phyloP scores from a whole-genome alignment of 2,113 vertebrate species.

The Loxodonta africana region DNA sequence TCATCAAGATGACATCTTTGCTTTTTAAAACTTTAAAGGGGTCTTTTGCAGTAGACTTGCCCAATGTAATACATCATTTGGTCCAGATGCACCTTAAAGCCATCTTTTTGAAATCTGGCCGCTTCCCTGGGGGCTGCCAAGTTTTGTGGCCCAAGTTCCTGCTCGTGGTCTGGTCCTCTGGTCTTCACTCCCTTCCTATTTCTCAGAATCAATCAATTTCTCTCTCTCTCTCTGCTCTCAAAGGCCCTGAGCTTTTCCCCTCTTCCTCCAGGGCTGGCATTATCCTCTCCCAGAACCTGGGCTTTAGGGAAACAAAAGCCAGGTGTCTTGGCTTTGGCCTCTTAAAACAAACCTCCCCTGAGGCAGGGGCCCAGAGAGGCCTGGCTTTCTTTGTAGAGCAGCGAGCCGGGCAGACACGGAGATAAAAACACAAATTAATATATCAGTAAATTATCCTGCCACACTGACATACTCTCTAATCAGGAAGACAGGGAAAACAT shows the following conservation, averaged over 20 bases:
- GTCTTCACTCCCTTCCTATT: not conserved
- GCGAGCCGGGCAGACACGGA: conserved; percentile 53
- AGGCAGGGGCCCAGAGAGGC: conserved; percentile 56
- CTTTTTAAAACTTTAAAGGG: not conserved
- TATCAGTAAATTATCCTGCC: conserved; percentile 79
- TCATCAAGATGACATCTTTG: not conserved
- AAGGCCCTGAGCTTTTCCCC: not conserved
- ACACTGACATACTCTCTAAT: conserved; percentile 70
- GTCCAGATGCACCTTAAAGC: not conserved
- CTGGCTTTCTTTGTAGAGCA: conserved; percentile 59
- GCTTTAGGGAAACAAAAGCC: conserved; percentile 77
- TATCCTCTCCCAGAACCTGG: not conserved
- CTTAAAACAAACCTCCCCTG: conserved; percentile 65
- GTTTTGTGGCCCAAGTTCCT: not conserved
- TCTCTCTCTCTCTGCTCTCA: not conserved
- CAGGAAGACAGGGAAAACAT: conserved; percentile 63
- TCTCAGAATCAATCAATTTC: not conserved
- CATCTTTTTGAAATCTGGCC: not conserved
- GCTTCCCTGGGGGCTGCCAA: fast-evolving
- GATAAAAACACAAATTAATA: conserved; percentile 78
- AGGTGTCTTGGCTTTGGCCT: conserved; percentile 79
- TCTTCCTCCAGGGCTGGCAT: not conserved
- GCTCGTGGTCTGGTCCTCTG: not conserved
- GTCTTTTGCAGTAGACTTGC: not conserved
- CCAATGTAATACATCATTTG: not conserved